Evolutionary conservation across 2,888 invertebrate species (phyloP), one percentile per base, ranked within the genome.

Genomic region (Cylindroiulus punctatus): DNA sequence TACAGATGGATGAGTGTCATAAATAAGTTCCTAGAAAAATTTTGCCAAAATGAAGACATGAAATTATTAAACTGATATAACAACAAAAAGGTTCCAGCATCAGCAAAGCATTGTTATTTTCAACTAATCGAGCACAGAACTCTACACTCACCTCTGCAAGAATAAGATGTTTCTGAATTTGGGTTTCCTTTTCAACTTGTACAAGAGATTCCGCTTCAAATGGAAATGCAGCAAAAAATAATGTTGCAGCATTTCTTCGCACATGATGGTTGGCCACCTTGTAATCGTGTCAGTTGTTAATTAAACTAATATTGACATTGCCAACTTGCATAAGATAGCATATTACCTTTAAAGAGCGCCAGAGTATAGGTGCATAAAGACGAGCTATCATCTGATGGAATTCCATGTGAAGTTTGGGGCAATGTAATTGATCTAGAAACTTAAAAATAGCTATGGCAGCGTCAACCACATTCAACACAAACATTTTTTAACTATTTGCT

Each of bases 11-110:
- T 32, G 36, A 40, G 57, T 32, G 42, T 85, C 85, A 40, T 76
- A 85, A 32, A 85, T n/a, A n/a, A 85, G 76, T 40, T 65, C 85
- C 84, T 84, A n/a, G 44, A 42, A 52, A n/a, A n/a, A n/a, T n/a
- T 32, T 19, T 8, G 4, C 19, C 2, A 19, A 30, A 26, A 52
- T 19, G 42, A 19, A 17, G 5, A 84, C 19, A 44, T n/a, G 19
- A 40, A 30, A 44, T 30, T 30, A 32, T 65, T n/a, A 40, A 8
- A 82, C 8, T 0, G 30, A 26, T 65, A 17, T 47, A 17, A 47
- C 47, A 47, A 47, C 47, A 36, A 82, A 82, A 36, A 82, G 36
- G 14, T 10, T 22, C 2, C 8, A 12, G 1, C 32, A 32, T 36
- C 32, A 17, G 2, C 5, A 3, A 2, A 26, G 14, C 14, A 81